A percentile compares a stretch with the other conserved stretches of the same genome.
These are phyloP conservation scores for Ceratina calcarata DNA, from an alignment of 1,140 invertebrate genomes.

Conservation along the genomic window DNA sequence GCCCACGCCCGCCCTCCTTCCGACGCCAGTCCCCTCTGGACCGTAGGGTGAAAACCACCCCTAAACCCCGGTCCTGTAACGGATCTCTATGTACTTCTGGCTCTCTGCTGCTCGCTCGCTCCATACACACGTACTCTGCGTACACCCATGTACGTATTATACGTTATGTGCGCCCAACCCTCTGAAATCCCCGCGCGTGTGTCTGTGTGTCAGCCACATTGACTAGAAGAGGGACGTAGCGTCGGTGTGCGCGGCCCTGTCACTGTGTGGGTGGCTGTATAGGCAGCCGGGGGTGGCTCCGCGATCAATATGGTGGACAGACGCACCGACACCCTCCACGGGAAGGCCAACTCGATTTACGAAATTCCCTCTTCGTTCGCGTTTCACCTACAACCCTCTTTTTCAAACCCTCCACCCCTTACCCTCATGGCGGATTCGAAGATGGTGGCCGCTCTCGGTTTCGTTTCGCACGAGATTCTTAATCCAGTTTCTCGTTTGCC, in stretches of 20 bases:
- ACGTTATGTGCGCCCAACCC: slow-evolving; percentile 21
- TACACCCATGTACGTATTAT: slow-evolving; percentile 13
- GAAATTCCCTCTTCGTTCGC: slow-evolving; percentile 71
- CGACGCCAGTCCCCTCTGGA: slow-evolving; percentile 61
- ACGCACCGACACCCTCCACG: slow-evolving; percentile 74
- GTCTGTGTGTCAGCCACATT: slow-evolving; percentile 7
- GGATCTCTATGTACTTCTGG: slow-evolving; percentile 66
- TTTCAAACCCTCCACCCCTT: slow-evolving; percentile 65
- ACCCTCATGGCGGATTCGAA: too few relatives aligned
- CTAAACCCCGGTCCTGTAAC: slow-evolving; percentile 74
- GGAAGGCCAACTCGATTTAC: slow-evolving; percentile 75
- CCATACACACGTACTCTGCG: neutral
- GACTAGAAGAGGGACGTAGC: neutral
- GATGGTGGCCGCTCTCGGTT: too few relatives aligned
- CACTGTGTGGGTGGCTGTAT: slow-evolving; percentile 28
- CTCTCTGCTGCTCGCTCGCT: neutral
- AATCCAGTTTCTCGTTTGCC: too few relatives aligned
- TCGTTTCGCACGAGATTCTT: too few relatives aligned
- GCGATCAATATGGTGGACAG: slow-evolving; percentile 81
- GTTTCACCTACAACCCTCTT: neutral
- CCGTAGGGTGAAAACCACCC: slow-evolving; percentile 74
- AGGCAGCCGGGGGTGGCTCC: slow-evolving; percentile 66
- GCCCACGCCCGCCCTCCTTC: slow-evolving; percentile 54
- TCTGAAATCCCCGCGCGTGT: neutral
- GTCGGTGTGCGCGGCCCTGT: neutral